Conservation (phyloP, 2,888 invertebrate species). For the Leistus spinibarbis region DNA sequence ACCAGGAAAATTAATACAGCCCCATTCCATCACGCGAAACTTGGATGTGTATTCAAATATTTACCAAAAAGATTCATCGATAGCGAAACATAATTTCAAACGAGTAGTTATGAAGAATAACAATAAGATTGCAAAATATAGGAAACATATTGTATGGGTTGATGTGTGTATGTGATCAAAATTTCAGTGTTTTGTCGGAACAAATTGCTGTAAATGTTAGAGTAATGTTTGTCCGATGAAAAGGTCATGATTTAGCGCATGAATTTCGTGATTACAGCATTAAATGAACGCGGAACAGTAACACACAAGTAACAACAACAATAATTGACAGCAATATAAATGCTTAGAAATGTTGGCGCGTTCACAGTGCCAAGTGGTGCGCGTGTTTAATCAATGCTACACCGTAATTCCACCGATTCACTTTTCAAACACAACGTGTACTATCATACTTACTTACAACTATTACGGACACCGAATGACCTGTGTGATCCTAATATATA, state of each 20-base stretch:
- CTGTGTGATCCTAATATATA: too few relatives aligned
- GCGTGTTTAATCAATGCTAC: conserved; percentile 27
- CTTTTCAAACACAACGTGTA: conserved; percentile 3
- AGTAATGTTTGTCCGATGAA: conserved; percentile 10
- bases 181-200: neutral
- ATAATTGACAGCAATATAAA: conserved; percentile 31
- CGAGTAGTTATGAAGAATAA: too few relatives aligned
- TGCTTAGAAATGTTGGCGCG: conserved; percentile 14
- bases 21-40: too few relatives aligned
- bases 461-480: too few relatives aligned
- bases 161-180: neutral
- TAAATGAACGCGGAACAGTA: conserved; percentile 28
- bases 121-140: too few relatives aligned
- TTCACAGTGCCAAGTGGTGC: neutral
- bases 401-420: conserved; percentile 2
- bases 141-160: too few relatives aligned
- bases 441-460: too few relatives aligned
- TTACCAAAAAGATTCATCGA: too few relatives aligned
- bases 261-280: conserved; percentile 33
- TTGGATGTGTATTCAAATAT: too few relatives aligned
- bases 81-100: too few relatives aligned
- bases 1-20: too few relatives aligned
- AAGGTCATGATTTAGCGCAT: conserved; percentile 33
- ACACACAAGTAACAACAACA: too few relatives aligned
- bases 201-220: neutral